A percentile compares a stretch with the other conserved stretches of the same genome.
phyloP scores from a whole-genome alignment of 2,797 vertebrate species.

The Gobio occitaniae region DNA sequence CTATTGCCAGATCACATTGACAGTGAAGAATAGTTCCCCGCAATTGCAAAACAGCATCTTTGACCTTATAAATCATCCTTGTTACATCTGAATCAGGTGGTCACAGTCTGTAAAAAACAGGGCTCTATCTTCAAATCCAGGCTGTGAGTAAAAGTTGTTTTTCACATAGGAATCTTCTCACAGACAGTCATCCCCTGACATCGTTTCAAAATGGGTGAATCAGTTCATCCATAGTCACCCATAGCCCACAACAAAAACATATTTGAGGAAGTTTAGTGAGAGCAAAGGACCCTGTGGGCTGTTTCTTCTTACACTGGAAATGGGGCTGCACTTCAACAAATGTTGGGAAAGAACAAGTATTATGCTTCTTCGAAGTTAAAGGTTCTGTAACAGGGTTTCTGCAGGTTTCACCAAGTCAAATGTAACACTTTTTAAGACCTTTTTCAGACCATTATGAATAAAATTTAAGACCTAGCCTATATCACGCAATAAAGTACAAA shows the following conservation, averaged over 20 bases:
- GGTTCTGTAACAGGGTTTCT: neutral
- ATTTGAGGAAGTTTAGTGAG: slow-evolving; percentile 27
- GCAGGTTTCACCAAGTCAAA: too few relatives aligned
- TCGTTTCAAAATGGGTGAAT: slow-evolving; percentile 37
- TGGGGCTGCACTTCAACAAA: neutral
- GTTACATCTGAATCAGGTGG: slow-evolving; percentile 24
- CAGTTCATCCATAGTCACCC: slow-evolving; percentile 4
- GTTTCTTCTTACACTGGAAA: slow-evolving; percentile 15
- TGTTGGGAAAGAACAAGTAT: neutral
- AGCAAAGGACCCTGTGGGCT: slow-evolving; percentile 10
- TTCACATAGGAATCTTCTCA: slow-evolving; percentile 2
- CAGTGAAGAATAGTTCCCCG: slow-evolving; percentile 34
- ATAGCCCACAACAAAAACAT: slow-evolving; percentile 18
- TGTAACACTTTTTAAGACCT: too few relatives aligned
- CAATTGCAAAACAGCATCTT: slow-evolving; percentile 48
- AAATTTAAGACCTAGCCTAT: too few relatives aligned
- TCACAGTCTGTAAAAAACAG: slow-evolving; percentile 25
- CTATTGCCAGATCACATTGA: slow-evolving; percentile 39
- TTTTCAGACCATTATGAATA: too few relatives aligned
- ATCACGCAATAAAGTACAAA: too few relatives aligned
- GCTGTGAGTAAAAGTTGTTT: slow-evolving; percentile 30
- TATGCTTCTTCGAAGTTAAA: neutral
- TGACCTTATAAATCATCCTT: slow-evolving; percentile 37
- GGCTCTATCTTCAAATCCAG: neutral
- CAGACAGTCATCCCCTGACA: slow-evolving; percentile 15